Evolutionary conservation across 2,888 invertebrate species (phyloP).

Genomic region (Syrista parreyssii): DNA sequence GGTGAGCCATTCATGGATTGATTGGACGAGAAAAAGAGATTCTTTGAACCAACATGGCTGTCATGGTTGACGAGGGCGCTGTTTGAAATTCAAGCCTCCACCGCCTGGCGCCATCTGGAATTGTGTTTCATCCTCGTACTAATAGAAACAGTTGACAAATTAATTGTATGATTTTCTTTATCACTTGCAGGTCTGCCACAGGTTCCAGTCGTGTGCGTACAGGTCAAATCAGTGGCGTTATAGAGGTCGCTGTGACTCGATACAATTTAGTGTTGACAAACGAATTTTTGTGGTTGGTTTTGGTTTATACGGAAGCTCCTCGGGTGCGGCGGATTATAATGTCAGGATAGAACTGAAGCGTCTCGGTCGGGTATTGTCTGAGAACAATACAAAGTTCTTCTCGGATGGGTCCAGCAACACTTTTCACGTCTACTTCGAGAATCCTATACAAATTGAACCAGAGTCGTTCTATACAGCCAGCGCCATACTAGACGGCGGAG

Average conservation of each 20-base stretch:
- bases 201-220: slow-evolving; percentile 96
- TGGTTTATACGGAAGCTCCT: slow-evolving; percentile 95
- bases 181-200: slow-evolving; percentile 82
- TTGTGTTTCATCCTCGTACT: neutral
- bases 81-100: slow-evolving; percentile 11
- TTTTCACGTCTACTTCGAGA: slow-evolving; percentile 88
- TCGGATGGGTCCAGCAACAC: slow-evolving; percentile 97
- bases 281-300: slow-evolving; percentile 96
- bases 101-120: slow-evolving; percentile 1
- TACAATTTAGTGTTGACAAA: slow-evolving; percentile 95
- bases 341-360: slow-evolving; percentile 95
- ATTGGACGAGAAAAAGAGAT: too few relatives aligned
- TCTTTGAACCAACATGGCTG: too few relatives aligned
- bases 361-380: slow-evolving; percentile 87
- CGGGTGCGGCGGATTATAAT: slow-evolving; percentile 94
- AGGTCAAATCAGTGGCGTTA: slow-evolving; percentile 98
- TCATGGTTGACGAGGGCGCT: too few relatives aligned
- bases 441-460: slow-evolving; percentile 90
- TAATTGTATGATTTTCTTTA: slow-evolving; percentile 22
- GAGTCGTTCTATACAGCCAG: slow-evolving; percentile 96
- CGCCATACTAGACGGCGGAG: slow-evolving; percentile 93
- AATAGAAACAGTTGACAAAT: too few relatives aligned
- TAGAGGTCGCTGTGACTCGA: slow-evolving; percentile 94
- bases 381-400: slow-evolving; percentile 93
- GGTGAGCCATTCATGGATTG: slow-evolving; percentile 65